These are phyloP conservation scores for Microtus pennsylvanicus DNA, from an alignment of 2,113 vertebrate genomes.

Conservation along the genomic window DNA sequence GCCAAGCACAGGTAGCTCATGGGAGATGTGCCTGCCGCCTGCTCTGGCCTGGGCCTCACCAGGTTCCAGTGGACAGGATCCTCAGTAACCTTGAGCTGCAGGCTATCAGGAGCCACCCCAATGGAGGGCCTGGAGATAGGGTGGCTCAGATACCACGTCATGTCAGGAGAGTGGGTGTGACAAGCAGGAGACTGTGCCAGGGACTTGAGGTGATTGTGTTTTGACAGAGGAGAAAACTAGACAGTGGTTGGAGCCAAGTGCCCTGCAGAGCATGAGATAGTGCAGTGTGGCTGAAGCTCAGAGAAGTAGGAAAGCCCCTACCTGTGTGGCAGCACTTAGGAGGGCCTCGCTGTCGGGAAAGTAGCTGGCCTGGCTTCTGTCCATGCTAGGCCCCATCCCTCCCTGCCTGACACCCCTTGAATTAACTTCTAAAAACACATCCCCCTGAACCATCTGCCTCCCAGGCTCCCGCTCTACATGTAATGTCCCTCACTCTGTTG, in stretches of 20 bases:
- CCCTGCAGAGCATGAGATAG: neutral
- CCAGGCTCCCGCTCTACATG: neutral
- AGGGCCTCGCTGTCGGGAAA: neutral
- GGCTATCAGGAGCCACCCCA: neutral
- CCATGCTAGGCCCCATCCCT: neutral
- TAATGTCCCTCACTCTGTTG: neutral
- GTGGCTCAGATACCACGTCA: neutral
- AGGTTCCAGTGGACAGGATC: neutral
- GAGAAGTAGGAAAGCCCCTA: neutral
- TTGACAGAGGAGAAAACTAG: neutral
- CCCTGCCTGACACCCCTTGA: neutral
- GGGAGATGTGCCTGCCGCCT: neutral
- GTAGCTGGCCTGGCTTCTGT: neutral
- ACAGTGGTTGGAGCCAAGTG: neutral
- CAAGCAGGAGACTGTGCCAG: no score
- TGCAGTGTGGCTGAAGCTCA: neutral
- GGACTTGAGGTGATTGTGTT: neutral
- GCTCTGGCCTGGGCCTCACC: neutral
- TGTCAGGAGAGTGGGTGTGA: neutral
- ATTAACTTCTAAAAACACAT: neutral
- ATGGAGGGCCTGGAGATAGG: neutral
- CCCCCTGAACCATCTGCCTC: slow-evolving; percentile 51
- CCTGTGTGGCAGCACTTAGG: neutral
- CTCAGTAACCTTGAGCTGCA: neutral
- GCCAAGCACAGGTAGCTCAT: neutral